Evolutionary conservation across 2,888 invertebrate species (phyloP), one percentile per base, ranked within the genome.

Genomic region (Microplitis deprimator): DNA sequence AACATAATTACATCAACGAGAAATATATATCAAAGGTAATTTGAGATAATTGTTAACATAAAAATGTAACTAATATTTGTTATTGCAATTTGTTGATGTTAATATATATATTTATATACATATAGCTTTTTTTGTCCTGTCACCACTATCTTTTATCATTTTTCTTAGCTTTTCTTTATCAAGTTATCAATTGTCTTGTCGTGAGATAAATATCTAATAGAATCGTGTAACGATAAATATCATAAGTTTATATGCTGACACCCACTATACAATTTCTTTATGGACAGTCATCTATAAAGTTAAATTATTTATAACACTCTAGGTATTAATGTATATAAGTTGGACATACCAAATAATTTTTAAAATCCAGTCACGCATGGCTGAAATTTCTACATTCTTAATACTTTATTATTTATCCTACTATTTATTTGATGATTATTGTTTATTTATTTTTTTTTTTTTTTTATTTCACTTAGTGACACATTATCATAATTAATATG

Each of bases 301-400:
- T 61, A 76, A 72, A 77, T 77, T 73, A 68, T 77, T 77, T 77
- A 73, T 60, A 59, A 71, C 68, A 76, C 62, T 59, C 67, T 38
- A 50, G 64, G 70, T 64, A 69, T 17, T 69, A 64, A 13, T 38
- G 67, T 67, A 59, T 67, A 17, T 16, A 59, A 64, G 71, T 50
- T 13, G 13, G 13, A 50, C 50, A 50, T 50, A 50, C 50, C 50
- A 3, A 50, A 50, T 13, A 13, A 13, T 50, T 50, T 50, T 50
- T 50, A 13, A 50, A 4, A 59, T 16, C 17, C 41, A 17, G 71
- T 71, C 59, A 50, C 13, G 50, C 4, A 50, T 50, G 50, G 10
- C 5, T 13, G 50, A 13, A 50, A 50, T 50, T 50, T 13, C 8
- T 50, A 50, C 50, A 50, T 8, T 50, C 50, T 50, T 50, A 50